Base-by-base conservation (phyloP, 1,140 invertebrate genomes). In the Physella acuta region DNA sequence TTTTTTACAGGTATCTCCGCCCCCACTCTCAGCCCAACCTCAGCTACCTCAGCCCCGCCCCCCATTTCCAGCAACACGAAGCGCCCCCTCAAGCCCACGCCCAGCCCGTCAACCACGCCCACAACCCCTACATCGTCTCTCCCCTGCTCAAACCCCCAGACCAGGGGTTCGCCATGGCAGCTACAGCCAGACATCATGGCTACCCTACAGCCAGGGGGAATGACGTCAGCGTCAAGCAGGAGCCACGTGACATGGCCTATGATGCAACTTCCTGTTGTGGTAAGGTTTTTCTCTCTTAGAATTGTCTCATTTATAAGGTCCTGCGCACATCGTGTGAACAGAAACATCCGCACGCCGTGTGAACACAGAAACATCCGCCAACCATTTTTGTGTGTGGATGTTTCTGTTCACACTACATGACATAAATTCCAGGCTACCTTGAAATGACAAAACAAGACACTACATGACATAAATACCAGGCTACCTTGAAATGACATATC, bases 181-280 rank as follows among this genome's bases (percentile, higher is more conserved):
- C 44, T 17, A 16, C 56, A 8, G 39, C 24, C 30, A 14, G 36
- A n/a, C 37, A 44, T 28, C 60, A 44, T 31, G 62, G 62, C 1
- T 64, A 33, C 49, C 53, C 53, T 8, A 8, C 8, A 14, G 26
- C 8, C 8, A 33, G 28, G 4, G 36, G 36, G 2, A 52, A 49
- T 26, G 66, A 49, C 37, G 30, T 68, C 33, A 58, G 33, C 56
- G 51, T 63, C 33, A 70, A 63, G 16, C 49, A 62, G n/a, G 68
- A 70, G 39, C 60, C 68, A 34, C 26, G 68, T 52, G 68, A 70
- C 44, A 55, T 33, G 5, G 52, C 55, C 3, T 63, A 61, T n/a
- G 68, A 70, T 20, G 30, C 51, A n/a, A 55, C 24, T 37, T 14
- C 37, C 11, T 70, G 44, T 33, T 70, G 51, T 56, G 52, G 68